These are phyloP conservation scores for Cryptotis parvus DNA, from an alignment of 2,113 vertebrate genomes.

Conservation along the genomic window DNA sequence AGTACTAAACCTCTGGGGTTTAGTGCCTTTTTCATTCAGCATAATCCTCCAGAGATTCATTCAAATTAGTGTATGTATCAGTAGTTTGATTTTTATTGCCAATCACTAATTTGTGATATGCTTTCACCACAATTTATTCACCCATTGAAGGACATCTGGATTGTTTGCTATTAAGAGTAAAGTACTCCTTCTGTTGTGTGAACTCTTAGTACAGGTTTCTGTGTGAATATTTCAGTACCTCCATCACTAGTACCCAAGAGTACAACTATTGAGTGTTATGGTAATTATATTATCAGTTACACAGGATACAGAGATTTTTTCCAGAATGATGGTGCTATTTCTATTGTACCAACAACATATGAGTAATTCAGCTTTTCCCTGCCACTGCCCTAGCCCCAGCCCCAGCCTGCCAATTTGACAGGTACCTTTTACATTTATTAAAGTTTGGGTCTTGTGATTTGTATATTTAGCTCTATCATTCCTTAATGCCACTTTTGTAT, in stretches of 20 bases:
- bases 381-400: no score
- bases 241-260: neutral
- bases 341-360: neutral
- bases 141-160: neutral
- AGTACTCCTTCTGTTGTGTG: neutral
- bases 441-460: no score
- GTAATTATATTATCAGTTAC: neutral
- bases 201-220: neutral
- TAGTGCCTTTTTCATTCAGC: neutral
- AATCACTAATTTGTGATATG: neutral
- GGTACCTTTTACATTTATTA: no score
- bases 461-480: no score
- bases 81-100: neutral
- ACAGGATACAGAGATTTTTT: conserved; percentile 22
- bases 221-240: neutral
- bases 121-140: neutral
- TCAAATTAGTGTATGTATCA: neutral
- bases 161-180: neutral
- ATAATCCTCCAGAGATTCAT: neutral
- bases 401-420: no score
- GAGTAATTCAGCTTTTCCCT: conserved; percentile 4
- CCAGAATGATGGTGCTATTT: conserved; percentile 20
- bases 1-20: neutral
- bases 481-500: no score
- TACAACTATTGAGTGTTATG: neutral